Evolutionary conservation across 2,888 invertebrate species (phyloP).

Genomic region (Trissolcus japonicus): DNA sequence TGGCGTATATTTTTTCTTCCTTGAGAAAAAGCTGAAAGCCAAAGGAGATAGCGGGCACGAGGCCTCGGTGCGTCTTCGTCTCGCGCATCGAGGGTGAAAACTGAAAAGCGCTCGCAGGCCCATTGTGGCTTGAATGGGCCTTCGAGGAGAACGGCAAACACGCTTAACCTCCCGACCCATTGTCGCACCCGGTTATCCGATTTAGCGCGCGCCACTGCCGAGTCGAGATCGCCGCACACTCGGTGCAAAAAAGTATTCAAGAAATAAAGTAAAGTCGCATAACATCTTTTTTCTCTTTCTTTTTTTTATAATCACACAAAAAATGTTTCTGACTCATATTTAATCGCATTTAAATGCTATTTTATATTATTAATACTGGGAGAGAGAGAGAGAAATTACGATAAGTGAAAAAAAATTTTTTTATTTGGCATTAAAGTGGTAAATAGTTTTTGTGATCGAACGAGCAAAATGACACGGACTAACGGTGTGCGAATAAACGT

Average conservation of each 20-base stretch:
- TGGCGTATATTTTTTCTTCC: slow-evolving; percentile 56
- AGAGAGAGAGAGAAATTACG: no score
- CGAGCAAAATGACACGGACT: slow-evolving; percentile 22
- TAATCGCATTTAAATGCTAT: no score
- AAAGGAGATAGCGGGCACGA: slow-evolving; percentile 31
- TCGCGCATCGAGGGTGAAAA: slow-evolving; percentile 56
- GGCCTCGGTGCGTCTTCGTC: slow-evolving; percentile 31
- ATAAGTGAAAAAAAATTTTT: no score
- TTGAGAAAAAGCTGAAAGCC: slow-evolving; percentile 34
- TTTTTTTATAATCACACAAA: neutral
- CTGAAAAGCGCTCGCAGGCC: slow-evolving; percentile 68
- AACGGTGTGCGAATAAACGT: slow-evolving; percentile 16
- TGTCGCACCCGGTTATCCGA: slow-evolving; percentile 73
- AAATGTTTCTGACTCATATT: no score
- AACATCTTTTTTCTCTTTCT: neutral
- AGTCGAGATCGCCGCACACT: slow-evolving; percentile 39
- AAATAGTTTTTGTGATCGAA: slow-evolving; percentile 12
- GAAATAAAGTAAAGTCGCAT: slow-evolving; percentile 17
- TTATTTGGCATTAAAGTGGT: slow-evolving; percentile 3
- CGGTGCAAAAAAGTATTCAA: slow-evolving; percentile 14
- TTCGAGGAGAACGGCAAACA: slow-evolving; percentile 75
- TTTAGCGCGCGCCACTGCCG: slow-evolving; percentile 65
- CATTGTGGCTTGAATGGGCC: slow-evolving; percentile 73
- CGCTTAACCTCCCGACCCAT: slow-evolving; percentile 74
- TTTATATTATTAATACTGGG: no score